A percentile compares a stretch with the other conserved stretches of the same genome.
phyloP scores from a whole-genome alignment of 1,140 invertebrate species.

The Brachionus manjavacas region DNA sequence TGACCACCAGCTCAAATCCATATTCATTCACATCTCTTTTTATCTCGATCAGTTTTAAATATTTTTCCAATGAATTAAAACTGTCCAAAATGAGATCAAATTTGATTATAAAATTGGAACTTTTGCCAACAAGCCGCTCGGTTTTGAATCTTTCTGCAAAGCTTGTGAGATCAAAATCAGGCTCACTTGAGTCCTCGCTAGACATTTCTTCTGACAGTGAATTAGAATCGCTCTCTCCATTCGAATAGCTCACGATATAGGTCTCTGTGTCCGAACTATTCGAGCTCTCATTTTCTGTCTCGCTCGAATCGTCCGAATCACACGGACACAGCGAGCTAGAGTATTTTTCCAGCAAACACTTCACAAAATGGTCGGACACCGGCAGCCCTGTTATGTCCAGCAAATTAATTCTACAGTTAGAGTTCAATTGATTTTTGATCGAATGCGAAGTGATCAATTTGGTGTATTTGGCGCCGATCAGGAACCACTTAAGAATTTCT shows the following conservation, averaged over 20 bases:
- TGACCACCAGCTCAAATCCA: not conserved
- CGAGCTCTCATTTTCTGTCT: not conserved
- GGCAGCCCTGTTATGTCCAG: not conserved
- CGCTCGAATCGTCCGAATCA: not conserved
- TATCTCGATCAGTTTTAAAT: not conserved
- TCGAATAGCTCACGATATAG: not conserved
- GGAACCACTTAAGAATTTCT: conserved; percentile 6
- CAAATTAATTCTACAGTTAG: not conserved
- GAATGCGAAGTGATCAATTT: not conserved
- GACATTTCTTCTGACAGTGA: not conserved
- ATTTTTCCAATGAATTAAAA: not conserved
- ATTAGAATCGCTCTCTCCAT: not conserved
- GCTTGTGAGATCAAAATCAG: not conserved
- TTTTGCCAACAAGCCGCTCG: not conserved
- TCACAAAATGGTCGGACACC: not conserved
- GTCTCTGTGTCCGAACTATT: not conserved
- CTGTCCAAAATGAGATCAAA: not conserved
- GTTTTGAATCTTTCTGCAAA: not conserved
- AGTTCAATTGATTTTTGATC: not conserved
- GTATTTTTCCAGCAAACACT: not conserved
- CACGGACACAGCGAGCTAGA: not conserved
- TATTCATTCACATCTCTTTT: not conserved
- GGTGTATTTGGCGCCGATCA: not conserved
- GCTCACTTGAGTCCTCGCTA: not conserved
- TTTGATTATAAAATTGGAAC: not conserved